Evolutionary conservation across 2,888 invertebrate species (phyloP), one percentile per base, ranked within the genome.

Genomic region (Trimorus sp.): DNA sequence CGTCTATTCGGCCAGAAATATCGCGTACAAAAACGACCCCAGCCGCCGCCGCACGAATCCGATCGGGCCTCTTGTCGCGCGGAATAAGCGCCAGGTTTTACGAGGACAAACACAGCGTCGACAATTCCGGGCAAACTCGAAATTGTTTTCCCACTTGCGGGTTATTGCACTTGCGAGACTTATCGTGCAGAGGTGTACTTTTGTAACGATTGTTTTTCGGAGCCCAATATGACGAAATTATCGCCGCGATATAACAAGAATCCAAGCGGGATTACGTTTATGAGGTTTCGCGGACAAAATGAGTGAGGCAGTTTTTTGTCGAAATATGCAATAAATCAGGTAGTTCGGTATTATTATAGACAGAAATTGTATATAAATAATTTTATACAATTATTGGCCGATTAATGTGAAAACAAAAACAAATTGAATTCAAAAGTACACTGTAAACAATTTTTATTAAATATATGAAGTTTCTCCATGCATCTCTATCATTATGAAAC

Each of bases 1-100:
- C 79, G 80, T 82, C 83, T 82, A 85, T 87, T 87, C 84, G 83
- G 56, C 79, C 66, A 63, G 79, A 81, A 82, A 70, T 79, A 82
- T 63, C 76, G 74, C 65, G 78, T 69, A 74, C 60, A 82, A 78
- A 82, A 78, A 51, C 82, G 70, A 77, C 60, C 76, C 58, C 49
- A 4, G 49, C 11, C 53, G 37, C 11, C 53, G 37, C 54, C 15
- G 48, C 70, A 38, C 59, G 71, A 79, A 74, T 81, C 78, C 83
- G 79, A 84, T 84, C 69, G 76, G 49, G 70, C 70, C 79, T 65
- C 71, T 40, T 62, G 45, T 51, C 40, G 65, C 56, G 49, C 45
- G 14, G 53, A 83, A 79, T 49, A 68, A 79, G 49, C 62, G 16
- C 45, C 36, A 58, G 36, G 66, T 63, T 76, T 76, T 69, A 69